Evolutionary conservation across 2,797 vertebrate genomes (phyloP), one percentile per base, ranked within the genome.

Genomic region (Thunnus albacares): DNA sequence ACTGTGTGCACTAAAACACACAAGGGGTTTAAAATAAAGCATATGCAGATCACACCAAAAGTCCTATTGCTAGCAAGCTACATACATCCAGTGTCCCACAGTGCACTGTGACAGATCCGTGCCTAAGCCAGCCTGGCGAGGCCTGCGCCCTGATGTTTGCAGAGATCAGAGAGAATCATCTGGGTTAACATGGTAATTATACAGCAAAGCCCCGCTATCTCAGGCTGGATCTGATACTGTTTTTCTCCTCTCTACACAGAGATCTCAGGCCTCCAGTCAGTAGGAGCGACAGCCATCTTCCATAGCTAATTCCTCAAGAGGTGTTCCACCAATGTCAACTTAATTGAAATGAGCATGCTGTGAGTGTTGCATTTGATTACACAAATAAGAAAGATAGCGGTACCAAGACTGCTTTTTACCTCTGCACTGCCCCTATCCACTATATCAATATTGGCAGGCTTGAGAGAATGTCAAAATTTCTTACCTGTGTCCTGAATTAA

Each of bases 331-430:
- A 92, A 67, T 73, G 95, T 96, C 90, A 95, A 95, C 76, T 94
- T 96, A 94, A 96, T 96, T 93, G 96, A 97, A 96, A 96, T 94
- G 91, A 96, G 93, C 93, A 92, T 78, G 90, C 89, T 88, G 66
- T 85, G 85, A 89, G 89, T 80, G 75, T 60, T 75, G 79, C 43
- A 70, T 86, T 81, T 72, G 71, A 89, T 80, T 72, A 56, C 61
- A 71, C 5, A 10, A 76, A 72, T 35, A 66, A 35, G 49, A 26
- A 61, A 74, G 26, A 53, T n/a, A 67, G 12, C 0, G 65, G 45
- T 22, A 73, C 62, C 45, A 49, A 64, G 77, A 76, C n/a, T 53
- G 63, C 58, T 45, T 80, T 20, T 61, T 68, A 53, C 47, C 33
- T 24, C 18, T 6, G 4, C 49, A 65, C 45, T 24, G 17, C 35